These are phyloP conservation scores for Melanaphis sacchari DNA, from an alignment of 1,140 invertebrate genomes.

Conservation along the genomic window DNA sequence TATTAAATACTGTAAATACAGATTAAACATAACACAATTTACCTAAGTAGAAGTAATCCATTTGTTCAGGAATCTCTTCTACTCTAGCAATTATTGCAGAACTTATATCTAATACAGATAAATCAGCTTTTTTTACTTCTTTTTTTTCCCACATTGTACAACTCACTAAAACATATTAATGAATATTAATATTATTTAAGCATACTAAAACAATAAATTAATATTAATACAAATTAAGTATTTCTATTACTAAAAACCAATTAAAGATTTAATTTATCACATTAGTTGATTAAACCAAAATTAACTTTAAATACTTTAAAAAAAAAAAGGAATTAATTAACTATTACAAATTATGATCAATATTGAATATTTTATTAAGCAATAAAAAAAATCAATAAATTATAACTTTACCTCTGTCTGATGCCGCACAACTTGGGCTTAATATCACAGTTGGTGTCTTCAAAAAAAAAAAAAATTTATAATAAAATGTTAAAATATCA, in stretches of 20 bases:
- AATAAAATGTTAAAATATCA: background rate
- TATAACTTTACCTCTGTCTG: constrained; percentile 73
- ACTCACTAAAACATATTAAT: constrained; percentile 80
- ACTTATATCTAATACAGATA: constrained; percentile 92
- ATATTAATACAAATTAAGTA: background rate
- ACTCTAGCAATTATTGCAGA: constrained; percentile 90
- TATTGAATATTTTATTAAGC: background rate
- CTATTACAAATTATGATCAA: background rate
- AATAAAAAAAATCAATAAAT: constrained; percentile 35
- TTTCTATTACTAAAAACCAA: background rate
- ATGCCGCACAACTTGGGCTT: constrained; percentile 73
- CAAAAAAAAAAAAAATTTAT: constrained; percentile 59
- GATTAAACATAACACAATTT: constrained; percentile 23
- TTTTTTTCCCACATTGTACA: constrained; percentile 92
- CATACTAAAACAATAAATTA: background rate
- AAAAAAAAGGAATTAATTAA: background rate
- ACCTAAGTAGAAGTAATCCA: constrained; percentile 82
- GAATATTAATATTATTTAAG: background rate
- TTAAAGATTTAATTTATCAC: background rate
- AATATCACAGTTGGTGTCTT: constrained; percentile 73
- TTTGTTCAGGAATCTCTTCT: constrained; percentile 80
- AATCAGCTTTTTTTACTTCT: constrained; percentile 88
- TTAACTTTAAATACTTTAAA: background rate
- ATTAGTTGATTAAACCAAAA: background rate
- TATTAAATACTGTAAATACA: background rate